phyloP scores from a whole-genome alignment of 1,140 invertebrate genomes.

The Cylas formicarius region DNA sequence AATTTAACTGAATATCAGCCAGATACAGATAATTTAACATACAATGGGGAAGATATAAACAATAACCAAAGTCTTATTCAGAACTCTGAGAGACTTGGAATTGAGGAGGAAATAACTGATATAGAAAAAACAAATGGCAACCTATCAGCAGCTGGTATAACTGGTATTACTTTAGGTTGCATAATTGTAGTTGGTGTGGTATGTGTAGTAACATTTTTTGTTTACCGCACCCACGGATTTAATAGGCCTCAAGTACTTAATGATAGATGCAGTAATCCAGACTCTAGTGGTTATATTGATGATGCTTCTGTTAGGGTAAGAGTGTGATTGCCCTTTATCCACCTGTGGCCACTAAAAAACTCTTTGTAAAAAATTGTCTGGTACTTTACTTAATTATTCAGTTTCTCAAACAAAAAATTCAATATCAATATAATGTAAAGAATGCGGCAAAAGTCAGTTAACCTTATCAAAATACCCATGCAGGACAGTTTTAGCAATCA shows the following conservation, averaged over 20 bases:
- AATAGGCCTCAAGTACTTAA: constrained; percentile 75
- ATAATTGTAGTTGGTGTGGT: constrained; percentile 57
- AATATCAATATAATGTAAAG: too few species aligned
- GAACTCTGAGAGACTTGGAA: constrained; percentile 21
- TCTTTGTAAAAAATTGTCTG: too few species aligned
- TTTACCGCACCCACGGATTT: constrained; percentile 66
- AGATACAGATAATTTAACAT: constrained; percentile 28
- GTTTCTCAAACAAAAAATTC: too few species aligned
- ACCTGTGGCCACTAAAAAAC: too few species aligned
- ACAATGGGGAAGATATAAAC: constrained; percentile 25
- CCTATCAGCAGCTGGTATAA: constrained; percentile 62
- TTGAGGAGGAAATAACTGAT: constrained; percentile 16
- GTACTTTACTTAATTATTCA: too few species aligned
- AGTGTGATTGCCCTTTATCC: too few species aligned
- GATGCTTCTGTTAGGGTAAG: constrained; percentile 80
- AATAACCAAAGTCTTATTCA: constrained; percentile 26
- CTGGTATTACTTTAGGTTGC: constrained; percentile 62
- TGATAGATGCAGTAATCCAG: constrained; percentile 75
- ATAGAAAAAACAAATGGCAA: constrained; percentile 21
- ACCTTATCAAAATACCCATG: too few species aligned
- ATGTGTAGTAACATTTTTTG: constrained; percentile 62
- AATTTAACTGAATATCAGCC: constrained; percentile 14
- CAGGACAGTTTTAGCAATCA: too few species aligned
- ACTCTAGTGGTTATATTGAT: constrained; percentile 82
- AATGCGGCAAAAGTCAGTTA: too few species aligned